Evolutionary conservation across 2,888 invertebrate species (phyloP), one percentile per base, ranked within the genome.

Genomic region (Thereva unica): DNA sequence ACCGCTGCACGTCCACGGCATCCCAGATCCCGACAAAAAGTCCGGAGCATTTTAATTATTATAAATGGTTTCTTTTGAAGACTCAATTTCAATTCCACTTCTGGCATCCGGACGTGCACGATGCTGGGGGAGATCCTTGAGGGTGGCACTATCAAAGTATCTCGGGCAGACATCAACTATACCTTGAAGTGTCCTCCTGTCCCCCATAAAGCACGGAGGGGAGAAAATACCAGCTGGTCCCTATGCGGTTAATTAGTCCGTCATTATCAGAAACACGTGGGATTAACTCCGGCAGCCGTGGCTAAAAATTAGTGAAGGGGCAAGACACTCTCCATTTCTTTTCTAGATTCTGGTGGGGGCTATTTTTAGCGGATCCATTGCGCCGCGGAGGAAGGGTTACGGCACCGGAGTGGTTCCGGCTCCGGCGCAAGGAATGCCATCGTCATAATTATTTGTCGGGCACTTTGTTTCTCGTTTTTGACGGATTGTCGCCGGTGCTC

Each of bases 201-300:
- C 53, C 41, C 4, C 9, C 2, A 41, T 42, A 23, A 42, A 42
- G 37, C 38, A 10, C 40, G 12, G 66, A 38, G 42, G 47, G 47
- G 37, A 23, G 42, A 41, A 66, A 65, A 47, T 42, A 34, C 44
- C 53, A 54, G 54, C 54, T 47, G 55, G 56, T 35, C 7, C 41
- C 40, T 23, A 23, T 50, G 66, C 64, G 66, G 70, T 74, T 75
- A 74, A 73, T 76, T 75, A 75, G 74, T 74, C 71, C 71, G 76
- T 78, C 77, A 78, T 79, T 78, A 79, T 77, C 76, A 76, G 74
- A 78, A 79, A 78, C 80, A 80, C 78, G 79, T 80, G 79, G 76
- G 76, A 56, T 64, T 41, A 47, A 57, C 50, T 64, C 40, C 37
- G 54, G 55, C 23, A 34, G 42, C 34, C n/a, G 34, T 50, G 6